Conservation (phyloP, 2,113 vertebrate genomes). For the Psettodes erumei region DNA sequence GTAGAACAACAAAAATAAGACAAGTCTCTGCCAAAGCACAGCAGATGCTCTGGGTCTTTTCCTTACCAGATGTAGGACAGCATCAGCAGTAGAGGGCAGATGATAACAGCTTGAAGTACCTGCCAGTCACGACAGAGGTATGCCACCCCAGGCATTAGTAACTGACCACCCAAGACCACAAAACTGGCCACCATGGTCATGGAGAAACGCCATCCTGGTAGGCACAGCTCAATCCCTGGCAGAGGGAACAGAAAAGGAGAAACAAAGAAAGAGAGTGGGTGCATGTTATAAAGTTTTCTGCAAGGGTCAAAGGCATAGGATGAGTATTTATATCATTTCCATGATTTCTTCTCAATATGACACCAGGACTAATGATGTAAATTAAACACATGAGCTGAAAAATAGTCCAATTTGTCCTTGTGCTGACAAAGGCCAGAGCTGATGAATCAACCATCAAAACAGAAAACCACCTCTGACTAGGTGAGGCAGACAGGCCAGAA, state of each 20-base stretch:
- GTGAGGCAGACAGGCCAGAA: constrained; percentile 31
- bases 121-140: constrained; percentile 94
- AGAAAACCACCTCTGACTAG: constrained; percentile 11
- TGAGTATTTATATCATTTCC: neutral
- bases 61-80: constrained; percentile 94
- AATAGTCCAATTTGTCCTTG: neutral
- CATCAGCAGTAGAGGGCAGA: constrained; percentile 95
- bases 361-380: neutral
- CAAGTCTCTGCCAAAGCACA: neutral
- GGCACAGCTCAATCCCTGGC: constrained; percentile 95
- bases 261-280: neutral
- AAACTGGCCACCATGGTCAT: constrained; percentile 97
- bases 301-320: neutral
- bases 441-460: constrained; percentile 21
- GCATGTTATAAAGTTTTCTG: constrained; percentile 5
- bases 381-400: neutral
- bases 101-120: constrained; percentile 93
- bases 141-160: constrained; percentile 94
- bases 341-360: neutral
- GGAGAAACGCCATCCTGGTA: constrained; percentile 92
- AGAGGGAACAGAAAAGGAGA: constrained; percentile 3
- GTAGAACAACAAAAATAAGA: neutral
- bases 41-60: neutral
- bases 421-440: neutral
- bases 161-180: constrained; percentile 91